Conservation (phyloP, 2,113 vertebrate species). For the Lophius piscatorius region DNA sequence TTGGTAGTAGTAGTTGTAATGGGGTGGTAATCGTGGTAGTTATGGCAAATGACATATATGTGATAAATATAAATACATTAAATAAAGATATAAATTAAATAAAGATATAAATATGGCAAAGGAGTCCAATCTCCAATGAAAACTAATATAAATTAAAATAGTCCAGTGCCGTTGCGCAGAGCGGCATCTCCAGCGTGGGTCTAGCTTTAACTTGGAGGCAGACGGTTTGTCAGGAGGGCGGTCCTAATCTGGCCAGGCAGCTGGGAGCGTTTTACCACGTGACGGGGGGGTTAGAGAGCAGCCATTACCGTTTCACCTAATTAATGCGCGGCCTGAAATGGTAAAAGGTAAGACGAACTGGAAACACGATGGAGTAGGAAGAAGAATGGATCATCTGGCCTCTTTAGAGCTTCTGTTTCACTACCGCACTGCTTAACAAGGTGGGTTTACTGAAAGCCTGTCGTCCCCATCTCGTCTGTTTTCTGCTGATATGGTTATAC, state of each 20-base stretch:
- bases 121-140: too few relatives aligned
- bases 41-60: too few relatives aligned
- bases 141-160: too few relatives aligned
- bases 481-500: conserved; percentile 15
- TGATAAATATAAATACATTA: too few relatives aligned
- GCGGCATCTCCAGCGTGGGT: conserved; percentile 22
- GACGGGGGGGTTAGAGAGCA: conserved; percentile 76
- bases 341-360: conserved; percentile 42
- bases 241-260: conserved; percentile 73
- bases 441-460: conserved; percentile 39
- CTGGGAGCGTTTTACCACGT: conserved; percentile 85
- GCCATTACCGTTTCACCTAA: conserved; percentile 78
- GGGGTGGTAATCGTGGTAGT: too few relatives aligned
- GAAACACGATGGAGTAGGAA: conserved; percentile 67
- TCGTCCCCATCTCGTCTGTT: neutral
- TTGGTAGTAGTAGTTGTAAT: too few relatives aligned
- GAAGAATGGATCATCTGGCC: conserved; percentile 9
- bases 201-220: conserved; percentile 6
- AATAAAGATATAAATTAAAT: too few relatives aligned
- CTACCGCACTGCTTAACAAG: conserved; percentile 24
- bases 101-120: too few relatives aligned
- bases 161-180: neutral
- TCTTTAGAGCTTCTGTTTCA: neutral
- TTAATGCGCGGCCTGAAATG: conserved; percentile 65
- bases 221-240: conserved; percentile 50